Percentiles rank a stretch among this genome's conserved stretches.
Conservation (phyloP, 2,888 invertebrate genomes). For the Netelia virgata region DNA sequence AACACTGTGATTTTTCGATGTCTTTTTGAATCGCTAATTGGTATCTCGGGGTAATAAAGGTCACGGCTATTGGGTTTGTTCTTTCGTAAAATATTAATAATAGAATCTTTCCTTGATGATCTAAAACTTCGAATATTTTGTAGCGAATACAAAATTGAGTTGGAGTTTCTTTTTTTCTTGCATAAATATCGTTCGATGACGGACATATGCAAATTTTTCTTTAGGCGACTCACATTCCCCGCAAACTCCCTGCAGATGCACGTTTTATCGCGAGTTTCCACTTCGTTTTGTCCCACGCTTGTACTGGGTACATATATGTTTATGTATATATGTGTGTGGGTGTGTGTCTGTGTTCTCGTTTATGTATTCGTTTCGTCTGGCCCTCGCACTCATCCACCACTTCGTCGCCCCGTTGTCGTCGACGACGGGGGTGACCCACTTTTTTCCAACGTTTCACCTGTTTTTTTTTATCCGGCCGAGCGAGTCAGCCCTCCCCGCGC, state of each 20-base stretch:
- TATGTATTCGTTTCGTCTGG: constrained; percentile 26
- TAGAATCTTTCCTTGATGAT: not conserved
- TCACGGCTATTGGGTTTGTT: not conserved
- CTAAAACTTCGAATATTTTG: not conserved
- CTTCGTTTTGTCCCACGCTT: constrained; percentile 1
- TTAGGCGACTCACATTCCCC: not conserved
- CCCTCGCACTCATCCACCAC: constrained; percentile 32
- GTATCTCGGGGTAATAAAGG: not conserved
- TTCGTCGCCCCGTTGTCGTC: constrained; percentile 23
- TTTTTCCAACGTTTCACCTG: constrained; percentile 77
- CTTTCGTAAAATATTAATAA: too few relatives aligned
- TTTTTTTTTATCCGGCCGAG: constrained; percentile 73
- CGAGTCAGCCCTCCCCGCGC: constrained; percentile 37
- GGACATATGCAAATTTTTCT: not conserved
- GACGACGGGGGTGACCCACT: constrained; percentile 74
- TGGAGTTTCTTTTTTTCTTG: not conserved
- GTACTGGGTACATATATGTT: not conserved
- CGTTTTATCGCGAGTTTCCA: not conserved
- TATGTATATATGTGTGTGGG: not conserved
- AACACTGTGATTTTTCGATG: too few relatives aligned
- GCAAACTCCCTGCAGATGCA: not conserved
- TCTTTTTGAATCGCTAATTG: too few relatives aligned
- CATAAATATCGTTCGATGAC: not conserved
- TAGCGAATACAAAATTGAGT: not conserved
- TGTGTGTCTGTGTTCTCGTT: constrained; percentile 17